Evolutionary conservation across 1,140 invertebrate species (phyloP).

Genomic region (Tyrophagus putrescentiae): DNA sequence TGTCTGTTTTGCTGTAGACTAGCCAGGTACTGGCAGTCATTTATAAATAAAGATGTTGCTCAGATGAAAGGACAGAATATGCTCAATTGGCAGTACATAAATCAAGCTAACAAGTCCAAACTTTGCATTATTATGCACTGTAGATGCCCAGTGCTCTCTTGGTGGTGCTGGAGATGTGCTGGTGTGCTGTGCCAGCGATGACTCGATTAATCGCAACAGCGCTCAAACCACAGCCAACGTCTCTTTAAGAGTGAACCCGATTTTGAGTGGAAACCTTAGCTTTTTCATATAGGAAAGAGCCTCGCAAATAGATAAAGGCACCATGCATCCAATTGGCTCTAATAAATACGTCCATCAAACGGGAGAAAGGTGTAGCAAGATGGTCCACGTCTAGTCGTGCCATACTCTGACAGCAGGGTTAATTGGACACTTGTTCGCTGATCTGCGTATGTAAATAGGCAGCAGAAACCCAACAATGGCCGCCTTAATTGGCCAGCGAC

Average conservation of each 20-base stretch:
- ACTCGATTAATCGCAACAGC: neutral
- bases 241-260: neutral
- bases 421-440: constrained; percentile 7
- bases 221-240: no score
- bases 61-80: neutral
- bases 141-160: no score
- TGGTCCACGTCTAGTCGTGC: neutral
- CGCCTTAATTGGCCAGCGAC: constrained; percentile 4
- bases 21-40: no score
- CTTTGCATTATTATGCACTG: no score
- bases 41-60: constrained; percentile 1
- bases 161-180: no score
- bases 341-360: constrained; percentile 6
- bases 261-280: neutral
- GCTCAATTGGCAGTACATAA: constrained; percentile 1
- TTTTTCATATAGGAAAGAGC: neutral
- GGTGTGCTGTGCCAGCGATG: neutral
- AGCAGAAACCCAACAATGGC: neutral
- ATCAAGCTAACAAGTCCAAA: constrained; percentile 13
- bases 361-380: neutral
- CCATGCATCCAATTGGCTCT: neutral
- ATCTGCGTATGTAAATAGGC: neutral
- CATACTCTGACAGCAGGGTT: constrained; percentile 13
- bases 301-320: neutral
- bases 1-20: no score